These are phyloP conservation scores for Molossus alvarezi DNA, from an alignment of 2,797 vertebrate species.

Conservation along the genomic window DNA sequence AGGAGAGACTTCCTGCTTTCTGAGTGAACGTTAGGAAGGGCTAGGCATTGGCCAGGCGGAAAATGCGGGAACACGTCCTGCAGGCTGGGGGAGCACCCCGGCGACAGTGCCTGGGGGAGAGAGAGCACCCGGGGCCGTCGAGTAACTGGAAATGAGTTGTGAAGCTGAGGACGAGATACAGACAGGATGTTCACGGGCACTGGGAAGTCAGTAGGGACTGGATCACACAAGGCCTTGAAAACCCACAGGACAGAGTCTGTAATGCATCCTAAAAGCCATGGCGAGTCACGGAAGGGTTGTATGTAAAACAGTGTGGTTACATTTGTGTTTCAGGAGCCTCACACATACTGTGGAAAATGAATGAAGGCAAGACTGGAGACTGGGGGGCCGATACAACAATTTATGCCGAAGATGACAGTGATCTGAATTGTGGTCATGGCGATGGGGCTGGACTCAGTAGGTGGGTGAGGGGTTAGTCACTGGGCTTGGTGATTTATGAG, in stretches of 20 bases:
- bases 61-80: background rate
- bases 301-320: background rate
- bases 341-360: background rate
- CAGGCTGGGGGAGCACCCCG: background rate
- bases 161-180: background rate
- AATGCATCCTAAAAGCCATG: background rate
- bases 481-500: background rate
- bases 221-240: background rate
- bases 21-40: background rate
- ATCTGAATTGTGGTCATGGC: background rate
- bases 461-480: background rate
- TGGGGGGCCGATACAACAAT: background rate
- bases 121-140: background rate
- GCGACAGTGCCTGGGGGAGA: background rate
- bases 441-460: background rate
- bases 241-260: background rate
- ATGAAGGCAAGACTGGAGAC: background rate
- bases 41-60: background rate
- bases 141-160: background rate
- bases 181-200: background rate
- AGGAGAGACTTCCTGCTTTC: background rate
- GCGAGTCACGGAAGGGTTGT: background rate
- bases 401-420: background rate
- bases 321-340: background rate
- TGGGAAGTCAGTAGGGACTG: background rate